Conservation (phyloP, 2,888 invertebrate genomes). For the Pseudococcus longispinus region DNA sequence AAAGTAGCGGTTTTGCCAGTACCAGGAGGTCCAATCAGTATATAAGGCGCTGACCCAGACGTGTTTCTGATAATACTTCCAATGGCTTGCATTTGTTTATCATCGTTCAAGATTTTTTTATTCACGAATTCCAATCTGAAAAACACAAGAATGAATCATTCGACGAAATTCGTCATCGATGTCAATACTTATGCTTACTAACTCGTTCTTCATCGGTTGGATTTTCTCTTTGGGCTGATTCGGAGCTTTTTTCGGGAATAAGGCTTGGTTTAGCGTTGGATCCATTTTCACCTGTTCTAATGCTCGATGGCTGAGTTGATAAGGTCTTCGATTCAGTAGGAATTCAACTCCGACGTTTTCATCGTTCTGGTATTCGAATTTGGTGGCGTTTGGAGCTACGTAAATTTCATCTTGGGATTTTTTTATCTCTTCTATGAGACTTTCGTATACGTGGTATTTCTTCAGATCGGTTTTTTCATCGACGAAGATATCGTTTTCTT, state of each 20-base stretch:
- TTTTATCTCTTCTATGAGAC: slow-evolving; percentile 60
- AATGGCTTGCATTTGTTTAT: slow-evolving; percentile 72
- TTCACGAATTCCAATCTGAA: slow-evolving; percentile 49
- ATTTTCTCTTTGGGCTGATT: neutral
- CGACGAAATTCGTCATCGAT: neutral
- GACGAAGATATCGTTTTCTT: slow-evolving; percentile 12
- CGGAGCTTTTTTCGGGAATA: slow-evolving; percentile 17
- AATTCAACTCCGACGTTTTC: slow-evolving; percentile 61
- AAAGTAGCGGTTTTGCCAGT: slow-evolving; percentile 78
- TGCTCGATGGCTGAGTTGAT: slow-evolving; percentile 62
- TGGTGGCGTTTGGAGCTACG: slow-evolving; percentile 60
- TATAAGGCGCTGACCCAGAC: slow-evolving; percentile 74
- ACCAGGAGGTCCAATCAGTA: slow-evolving; percentile 88
- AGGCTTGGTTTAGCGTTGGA: no score
- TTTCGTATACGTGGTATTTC: slow-evolving; percentile 60
- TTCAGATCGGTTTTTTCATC: neutral
- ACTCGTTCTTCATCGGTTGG: neutral
- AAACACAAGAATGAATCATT: neutral
- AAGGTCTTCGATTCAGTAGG: slow-evolving; percentile 61
- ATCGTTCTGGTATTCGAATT: neutral
- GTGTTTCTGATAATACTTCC: slow-evolving; percentile 71
- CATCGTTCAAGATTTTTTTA: slow-evolving; percentile 65
- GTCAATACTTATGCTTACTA: neutral
- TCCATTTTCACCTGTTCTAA: slow-evolving; percentile 59
- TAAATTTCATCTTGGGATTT: slow-evolving; percentile 60